Percentiles rank a stretch among this genome's conserved stretches.
Evolutionary conservation across 2,797 vertebrate species (phyloP).

Genomic region (Oreochromis mossambicus): DNA sequence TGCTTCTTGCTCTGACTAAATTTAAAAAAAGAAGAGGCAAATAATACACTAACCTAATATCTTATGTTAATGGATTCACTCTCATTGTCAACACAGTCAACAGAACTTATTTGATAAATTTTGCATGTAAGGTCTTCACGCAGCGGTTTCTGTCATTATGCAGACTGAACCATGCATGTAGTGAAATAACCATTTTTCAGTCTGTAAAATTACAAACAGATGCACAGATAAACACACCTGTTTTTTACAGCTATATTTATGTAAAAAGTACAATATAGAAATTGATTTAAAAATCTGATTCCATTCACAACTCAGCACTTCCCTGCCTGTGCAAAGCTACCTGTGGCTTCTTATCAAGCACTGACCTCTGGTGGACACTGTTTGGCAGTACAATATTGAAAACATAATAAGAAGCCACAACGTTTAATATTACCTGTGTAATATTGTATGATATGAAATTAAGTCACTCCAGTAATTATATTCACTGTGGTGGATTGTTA

Average conservation of each 20-base stretch:
- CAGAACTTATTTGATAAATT: not conserved
- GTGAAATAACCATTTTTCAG: not conserved
- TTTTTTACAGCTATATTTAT: not conserved
- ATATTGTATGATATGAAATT: not conserved
- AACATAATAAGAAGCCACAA: not conserved
- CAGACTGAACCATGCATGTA: too few relatives aligned
- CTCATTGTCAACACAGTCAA: not conserved
- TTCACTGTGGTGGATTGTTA: not conserved
- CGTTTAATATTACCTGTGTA: not conserved
- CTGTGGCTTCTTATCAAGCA: not conserved
- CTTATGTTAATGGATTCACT: not conserved
- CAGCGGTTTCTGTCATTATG: fast-evolving
- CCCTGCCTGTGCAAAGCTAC: not conserved
- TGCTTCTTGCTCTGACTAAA: not conserved
- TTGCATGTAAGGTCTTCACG: not conserved
- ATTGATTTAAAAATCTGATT: not conserved
- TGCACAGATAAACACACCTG: not conserved
- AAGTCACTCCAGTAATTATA: not conserved
- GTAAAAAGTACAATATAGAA: not conserved
- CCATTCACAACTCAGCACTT: not conserved
- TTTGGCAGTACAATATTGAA: not conserved
- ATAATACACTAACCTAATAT: not conserved
- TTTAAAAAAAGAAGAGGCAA: not conserved
- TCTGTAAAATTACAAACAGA: not conserved
- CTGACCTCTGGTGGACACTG: slow-evolving; percentile 47